Percentiles rank a stretch among this genome's conserved stretches.
These are phyloP conservation scores for Drymodes brunneopygia DNA, from an alignment of 2,113 vertebrate species.

Conservation along the genomic window DNA sequence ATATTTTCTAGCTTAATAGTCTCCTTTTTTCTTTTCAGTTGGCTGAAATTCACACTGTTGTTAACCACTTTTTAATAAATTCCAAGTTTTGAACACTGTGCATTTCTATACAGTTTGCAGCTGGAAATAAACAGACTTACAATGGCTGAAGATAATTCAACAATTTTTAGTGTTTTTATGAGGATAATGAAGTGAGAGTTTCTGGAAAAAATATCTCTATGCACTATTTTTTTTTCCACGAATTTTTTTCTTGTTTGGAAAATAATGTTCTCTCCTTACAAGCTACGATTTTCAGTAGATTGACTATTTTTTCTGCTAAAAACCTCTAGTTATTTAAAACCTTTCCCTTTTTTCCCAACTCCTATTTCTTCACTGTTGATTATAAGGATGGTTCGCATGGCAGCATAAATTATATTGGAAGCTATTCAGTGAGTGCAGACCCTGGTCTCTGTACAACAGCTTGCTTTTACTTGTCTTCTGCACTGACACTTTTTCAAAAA, in stretches of 20 bases:
- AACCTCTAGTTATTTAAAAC: rapidly evolving
- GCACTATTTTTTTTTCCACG: conserved; percentile 56
- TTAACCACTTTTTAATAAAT: conserved; percentile 56
- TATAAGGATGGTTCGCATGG: not conserved
- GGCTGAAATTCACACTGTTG: conserved; percentile 15
- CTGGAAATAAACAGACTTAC: conserved; percentile 55
- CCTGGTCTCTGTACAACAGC: not conserved
- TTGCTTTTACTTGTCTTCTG: not conserved
- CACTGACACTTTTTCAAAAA: not conserved
- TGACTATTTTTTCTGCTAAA: conserved; percentile 12
- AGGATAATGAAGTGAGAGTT: conserved; percentile 69
- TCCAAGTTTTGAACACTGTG: conserved; percentile 25
- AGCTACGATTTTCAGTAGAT: not conserved
- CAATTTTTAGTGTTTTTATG: conserved; percentile 59
- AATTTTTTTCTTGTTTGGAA: conserved; percentile 17
- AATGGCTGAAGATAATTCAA: conserved; percentile 57
- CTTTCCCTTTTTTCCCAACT: not conserved
- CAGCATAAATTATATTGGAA: not conserved
- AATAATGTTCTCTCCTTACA: not conserved
- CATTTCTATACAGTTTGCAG: conserved; percentile 14
- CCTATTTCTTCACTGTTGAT: not conserved
- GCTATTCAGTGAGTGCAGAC: not conserved
- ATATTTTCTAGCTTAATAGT: not conserved
- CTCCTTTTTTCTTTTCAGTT: conserved; percentile 37
- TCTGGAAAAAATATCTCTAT: conserved; percentile 57